These are phyloP conservation scores for Tenodera sinensis DNA, from an alignment of 2,888 invertebrate genomes.

Conservation along the genomic window DNA sequence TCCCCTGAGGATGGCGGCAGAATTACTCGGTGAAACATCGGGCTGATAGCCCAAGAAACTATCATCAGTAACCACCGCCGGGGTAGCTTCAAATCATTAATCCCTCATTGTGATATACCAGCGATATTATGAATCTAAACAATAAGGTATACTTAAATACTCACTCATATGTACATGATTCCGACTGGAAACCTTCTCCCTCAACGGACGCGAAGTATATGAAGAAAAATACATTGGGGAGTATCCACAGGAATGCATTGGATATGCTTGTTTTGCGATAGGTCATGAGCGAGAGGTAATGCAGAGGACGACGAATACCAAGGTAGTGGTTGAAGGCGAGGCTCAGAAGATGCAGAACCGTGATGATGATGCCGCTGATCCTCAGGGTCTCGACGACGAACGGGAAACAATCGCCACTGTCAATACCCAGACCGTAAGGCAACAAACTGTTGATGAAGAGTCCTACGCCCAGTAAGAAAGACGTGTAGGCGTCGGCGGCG, in stretches of 20 bases:
- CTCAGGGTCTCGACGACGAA: conserved; percentile 45
- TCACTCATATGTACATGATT: conserved; percentile 30
- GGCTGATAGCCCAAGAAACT: too few species aligned
- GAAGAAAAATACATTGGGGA: conserved; percentile 52
- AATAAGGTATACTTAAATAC: not conserved
- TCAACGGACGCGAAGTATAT: conserved; percentile 51
- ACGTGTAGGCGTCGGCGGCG: conserved; percentile 55
- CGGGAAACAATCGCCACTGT: conserved; percentile 10
- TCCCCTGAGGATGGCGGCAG: too few species aligned
- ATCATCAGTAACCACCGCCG: too few species aligned
- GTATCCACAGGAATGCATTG: conserved; percentile 54
- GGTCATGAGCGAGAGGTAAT: conserved; percentile 59
- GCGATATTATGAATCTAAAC: too few species aligned
- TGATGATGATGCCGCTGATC: conserved; percentile 57
- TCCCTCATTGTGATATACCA: too few species aligned
- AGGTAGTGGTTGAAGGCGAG: conserved; percentile 65
- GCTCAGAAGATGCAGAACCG: conserved; percentile 59
- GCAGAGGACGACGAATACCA: conserved; percentile 59
- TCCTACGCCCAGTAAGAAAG: conserved; percentile 51
- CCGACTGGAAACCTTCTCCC: conserved; percentile 46
- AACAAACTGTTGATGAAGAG: conserved; percentile 54
- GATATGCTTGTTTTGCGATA: conserved; percentile 49
- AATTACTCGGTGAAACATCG: too few species aligned
- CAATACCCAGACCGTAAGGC: conserved; percentile 41
- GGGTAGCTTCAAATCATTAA: too few species aligned